Evolutionary conservation across 2,113 vertebrate genomes (phyloP), one percentile per base, ranked within the genome.

Genomic region (Loxodonta africana): DNA sequence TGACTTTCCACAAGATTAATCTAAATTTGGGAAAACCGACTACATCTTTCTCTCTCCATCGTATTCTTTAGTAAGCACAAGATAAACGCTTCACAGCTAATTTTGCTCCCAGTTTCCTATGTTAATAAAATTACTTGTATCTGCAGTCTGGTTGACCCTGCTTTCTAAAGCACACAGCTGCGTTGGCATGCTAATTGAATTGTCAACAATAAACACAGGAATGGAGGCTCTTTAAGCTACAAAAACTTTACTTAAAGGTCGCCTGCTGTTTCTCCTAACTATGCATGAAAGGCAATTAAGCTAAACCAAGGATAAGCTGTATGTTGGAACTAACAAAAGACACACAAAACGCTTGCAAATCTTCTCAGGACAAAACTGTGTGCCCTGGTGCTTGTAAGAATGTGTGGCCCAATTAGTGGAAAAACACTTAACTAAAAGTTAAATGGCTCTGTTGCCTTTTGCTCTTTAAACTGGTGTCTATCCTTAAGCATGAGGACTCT

Each of bases 351-450:
- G 26, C 96, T 91, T 90, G 90, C 85, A 96, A 85, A 96, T 95
- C 93, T 97, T 94, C 94, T 96, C 96, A 71, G 85, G 69, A 71
- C 85, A 86, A 96, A 95, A 89, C 89, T 71, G 82, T 92, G 94
- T 8, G 12, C 63, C 74, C 17, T 91, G 92, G 95, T 89, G 94
- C 71, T 65, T 30, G 37, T 83, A 76, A 97, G 95, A 98, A 88
- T 95, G 96, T 96, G 97, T 98, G 98, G 96, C 37, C n/a, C 93
- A n/a, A 7, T 97, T 95, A 97, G 97, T 77, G 96, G 97, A 67
- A 98, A 98, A 97, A 77, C 93, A 93, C 88, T 95, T 88, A 46
- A 95, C 83, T 60, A 48, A 81, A 95, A 95, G 95, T 96, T 96
- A 95, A 97, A 97, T 87, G 67, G 53, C 80, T 69, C 88, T 44